These are phyloP conservation scores for Melieria picta DNA, from an alignment of 2,888 invertebrate genomes.

Conservation along the genomic window DNA sequence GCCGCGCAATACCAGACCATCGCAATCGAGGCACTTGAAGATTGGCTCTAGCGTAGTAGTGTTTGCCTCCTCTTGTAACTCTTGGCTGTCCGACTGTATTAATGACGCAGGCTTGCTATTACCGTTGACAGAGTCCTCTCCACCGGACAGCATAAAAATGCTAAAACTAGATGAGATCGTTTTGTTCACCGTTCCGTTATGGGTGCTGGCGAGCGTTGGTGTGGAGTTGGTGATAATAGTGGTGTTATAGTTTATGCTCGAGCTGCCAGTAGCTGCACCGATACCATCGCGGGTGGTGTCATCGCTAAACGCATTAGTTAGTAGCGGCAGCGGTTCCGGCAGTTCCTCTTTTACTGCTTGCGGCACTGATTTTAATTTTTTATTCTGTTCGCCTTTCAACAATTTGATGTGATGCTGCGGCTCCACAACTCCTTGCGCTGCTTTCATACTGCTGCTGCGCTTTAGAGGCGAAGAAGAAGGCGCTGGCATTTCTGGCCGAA, in stretches of 20 bases:
- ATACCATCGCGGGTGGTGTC: neutral
- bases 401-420: too few relatives aligned
- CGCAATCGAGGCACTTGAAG: slow-evolving; percentile 62
- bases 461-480: slow-evolving; percentile 52
- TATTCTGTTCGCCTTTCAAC: too few relatives aligned
- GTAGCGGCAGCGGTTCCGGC: slow-evolving; percentile 37
- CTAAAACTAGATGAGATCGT: slow-evolving; percentile 38
- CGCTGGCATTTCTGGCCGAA: slow-evolving; percentile 47
- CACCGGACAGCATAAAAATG: slow-evolving; percentile 31
- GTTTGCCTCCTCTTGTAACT: slow-evolving; percentile 11
- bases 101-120: too few relatives aligned
- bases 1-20: slow-evolving; percentile 52
- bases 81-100: too few relatives aligned
- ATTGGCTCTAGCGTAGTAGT: slow-evolving; percentile 41
- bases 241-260: too few relatives aligned
- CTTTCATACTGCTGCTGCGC: slow-evolving; percentile 42
- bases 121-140: neutral
- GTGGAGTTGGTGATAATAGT: neutral
- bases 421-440: too few relatives aligned
- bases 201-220: slow-evolving; percentile 13
- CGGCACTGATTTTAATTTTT: too few relatives aligned
- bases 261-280: too few relatives aligned
- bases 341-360: slow-evolving; percentile 43
- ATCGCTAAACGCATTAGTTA: slow-evolving; percentile 14
- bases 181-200: slow-evolving; percentile 21